Conservation (phyloP, 2,888 invertebrate genomes). For the Tetranychus piercei region DNA sequence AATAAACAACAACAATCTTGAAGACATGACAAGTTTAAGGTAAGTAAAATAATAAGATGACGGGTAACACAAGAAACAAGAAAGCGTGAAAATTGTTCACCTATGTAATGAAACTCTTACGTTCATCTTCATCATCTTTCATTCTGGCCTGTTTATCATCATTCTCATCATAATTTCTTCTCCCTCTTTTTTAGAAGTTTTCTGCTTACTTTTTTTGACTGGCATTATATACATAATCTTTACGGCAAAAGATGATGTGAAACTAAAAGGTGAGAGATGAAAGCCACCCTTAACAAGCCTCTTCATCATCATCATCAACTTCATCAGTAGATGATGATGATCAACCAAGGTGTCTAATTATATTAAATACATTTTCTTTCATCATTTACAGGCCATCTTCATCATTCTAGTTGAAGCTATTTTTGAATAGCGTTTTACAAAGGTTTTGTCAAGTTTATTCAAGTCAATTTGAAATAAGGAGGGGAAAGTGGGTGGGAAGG, state of each 20-base stretch:
- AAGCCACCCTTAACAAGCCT: not conserved
- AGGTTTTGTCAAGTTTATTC: not conserved
- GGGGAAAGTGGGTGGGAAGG: not conserved
- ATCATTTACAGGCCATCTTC: too few relatives aligned
- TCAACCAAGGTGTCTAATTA: not conserved
- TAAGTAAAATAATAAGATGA: not conserved
- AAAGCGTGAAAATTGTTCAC: slow-evolving; percentile 1
- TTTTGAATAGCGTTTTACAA: too few relatives aligned
- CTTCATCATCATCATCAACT: not conserved
- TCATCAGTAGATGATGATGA: not conserved
- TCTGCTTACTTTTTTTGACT: not conserved
- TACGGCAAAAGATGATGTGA: not conserved
- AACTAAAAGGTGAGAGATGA: not conserved
- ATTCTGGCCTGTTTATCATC: not conserved
- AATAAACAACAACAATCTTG: not conserved
- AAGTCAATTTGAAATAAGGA: not conserved
- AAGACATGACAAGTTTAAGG: not conserved
- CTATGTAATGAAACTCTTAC: not conserved
- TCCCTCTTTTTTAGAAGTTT: too few relatives aligned
- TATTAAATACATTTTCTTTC: not conserved
- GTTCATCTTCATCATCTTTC: not conserved
- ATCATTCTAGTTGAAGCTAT: too few relatives aligned
- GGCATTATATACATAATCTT: not conserved
- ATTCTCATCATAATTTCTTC: not conserved
- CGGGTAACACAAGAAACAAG: not conserved